Conservation (phyloP, 2,888 invertebrate genomes). For the Melipona beecheii region DNA sequence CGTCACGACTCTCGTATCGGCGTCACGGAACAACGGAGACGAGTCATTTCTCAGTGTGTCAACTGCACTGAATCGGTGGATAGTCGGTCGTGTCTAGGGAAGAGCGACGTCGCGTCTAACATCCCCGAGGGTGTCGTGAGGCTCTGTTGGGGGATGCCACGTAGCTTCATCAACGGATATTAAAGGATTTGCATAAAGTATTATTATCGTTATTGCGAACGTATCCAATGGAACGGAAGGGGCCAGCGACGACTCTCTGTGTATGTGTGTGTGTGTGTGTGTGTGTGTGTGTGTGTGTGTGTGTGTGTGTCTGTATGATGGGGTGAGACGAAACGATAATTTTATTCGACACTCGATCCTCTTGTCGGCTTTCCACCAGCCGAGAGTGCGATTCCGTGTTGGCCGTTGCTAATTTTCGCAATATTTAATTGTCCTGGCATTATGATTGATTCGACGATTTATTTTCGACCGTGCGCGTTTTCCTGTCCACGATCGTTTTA, state of each 20-base stretch:
- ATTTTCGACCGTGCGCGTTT: constrained; percentile 10
- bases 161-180: constrained; percentile 83
- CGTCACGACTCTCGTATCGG: constrained; percentile 66
- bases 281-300: too few relatives aligned
- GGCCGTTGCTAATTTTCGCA: constrained; percentile 56
- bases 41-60: constrained; percentile 84
- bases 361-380: constrained; percentile 62
- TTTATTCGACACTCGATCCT: constrained; percentile 67
- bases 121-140: constrained; percentile 81
- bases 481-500: constrained; percentile 9
- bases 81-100: constrained; percentile 76
- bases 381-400: constrained; percentile 71
- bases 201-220: constrained; percentile 80
- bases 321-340: constrained; percentile 59
- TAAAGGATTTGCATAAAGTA: constrained; percentile 84
- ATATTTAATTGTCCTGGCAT: constrained; percentile 57
- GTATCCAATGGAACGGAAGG: constrained; percentile 66
- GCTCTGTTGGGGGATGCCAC: constrained; percentile 68
- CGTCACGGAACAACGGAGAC: constrained; percentile 74
- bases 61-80: constrained; percentile 82
- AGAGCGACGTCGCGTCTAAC: constrained; percentile 74
- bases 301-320: too few relatives aligned
- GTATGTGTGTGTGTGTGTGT: too few relatives aligned
- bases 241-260: constrained; percentile 35
- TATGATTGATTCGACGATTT: constrained; percentile 57